Conservation (phyloP, 2,113 vertebrate species). For the Gymnocephalus cernua region DNA sequence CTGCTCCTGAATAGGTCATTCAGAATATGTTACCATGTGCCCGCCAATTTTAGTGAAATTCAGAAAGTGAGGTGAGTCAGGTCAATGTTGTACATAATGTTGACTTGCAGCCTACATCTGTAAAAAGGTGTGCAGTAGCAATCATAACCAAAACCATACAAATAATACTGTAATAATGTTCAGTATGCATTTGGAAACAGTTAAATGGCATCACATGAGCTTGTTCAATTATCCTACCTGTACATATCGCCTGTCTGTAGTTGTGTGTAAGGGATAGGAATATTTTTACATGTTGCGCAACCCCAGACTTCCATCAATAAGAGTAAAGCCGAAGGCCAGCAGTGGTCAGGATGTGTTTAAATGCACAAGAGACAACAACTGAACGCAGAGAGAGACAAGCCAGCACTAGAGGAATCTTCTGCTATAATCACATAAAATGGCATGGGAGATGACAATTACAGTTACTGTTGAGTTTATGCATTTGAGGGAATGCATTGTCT, state of each 20-base stretch:
- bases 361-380: constrained; percentile 11
- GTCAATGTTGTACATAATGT: neutral
- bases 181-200: neutral
- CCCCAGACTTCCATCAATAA: neutral
- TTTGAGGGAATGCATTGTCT: neutral
- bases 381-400: constrained; percentile 14
- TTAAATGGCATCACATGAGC: neutral
- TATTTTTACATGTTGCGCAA: neutral
- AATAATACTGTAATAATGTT: neutral
- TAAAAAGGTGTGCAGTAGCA: neutral
- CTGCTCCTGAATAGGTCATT: neutral
- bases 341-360: constrained; percentile 7
- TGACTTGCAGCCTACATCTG: neutral
- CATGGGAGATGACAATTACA: constrained; percentile 1
- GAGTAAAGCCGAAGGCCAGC: neutral
- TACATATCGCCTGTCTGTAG: neutral
- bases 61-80: neutral
- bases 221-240: neutral
- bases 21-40: neutral
- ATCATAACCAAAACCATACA: neutral
- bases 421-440: neutral
- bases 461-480: neutral
- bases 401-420: constrained; percentile 16
- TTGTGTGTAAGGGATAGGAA: neutral
- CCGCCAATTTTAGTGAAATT: neutral